Evolutionary conservation across 2,113 vertebrate genomes (phyloP), one percentile per base, ranked within the genome.

Genomic region (Numenius arquata): DNA sequence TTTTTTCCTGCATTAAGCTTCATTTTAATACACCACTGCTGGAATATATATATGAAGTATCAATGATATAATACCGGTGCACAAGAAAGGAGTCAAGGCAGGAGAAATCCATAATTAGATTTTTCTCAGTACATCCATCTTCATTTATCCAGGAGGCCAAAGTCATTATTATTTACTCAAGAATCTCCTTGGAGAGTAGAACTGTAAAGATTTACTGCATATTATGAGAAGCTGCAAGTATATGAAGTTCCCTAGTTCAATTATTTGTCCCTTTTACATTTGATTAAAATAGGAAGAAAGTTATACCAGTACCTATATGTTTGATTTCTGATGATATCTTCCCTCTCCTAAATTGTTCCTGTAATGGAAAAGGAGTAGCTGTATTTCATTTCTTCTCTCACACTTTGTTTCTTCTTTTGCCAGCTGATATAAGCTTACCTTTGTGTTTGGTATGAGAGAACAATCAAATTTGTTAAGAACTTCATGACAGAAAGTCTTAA

Each of bases 81-180:
- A 66, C 27, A 79, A 84, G 90, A 63, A 45, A 92, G 72, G 38
- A 93, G 40, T 59, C 70, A 83, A 92, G 74, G 65, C 23, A 93
- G 43, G 25, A 95, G 77, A 91, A 96, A 94, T 96, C 92, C 63
- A 86, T 96, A 95, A 96, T 85, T 93, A 96, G 89, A 93, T 96
- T 96, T 96, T 96, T 78, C 84, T 92, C 88, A 96, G 70, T 93
- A 56, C 66, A 95, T 94, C 86, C 67, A 95, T 96, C 96, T 97
- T 96, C 94, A 95, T 96, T 96, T 95, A 96, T 95, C 62, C 84
- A 91, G 79, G 94, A 88, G 79, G 55, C 55, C 85, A 80, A 84
- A 94, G 75, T 77, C 95, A 93, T 96, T 97, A 96, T 95, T 97
- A 93, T 97, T 96, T 97, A 95, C 94, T 89, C 91, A 95, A 94